Conservation (phyloP, 2,113 vertebrate genomes). For the Aleadryas rufinucha region DNA sequence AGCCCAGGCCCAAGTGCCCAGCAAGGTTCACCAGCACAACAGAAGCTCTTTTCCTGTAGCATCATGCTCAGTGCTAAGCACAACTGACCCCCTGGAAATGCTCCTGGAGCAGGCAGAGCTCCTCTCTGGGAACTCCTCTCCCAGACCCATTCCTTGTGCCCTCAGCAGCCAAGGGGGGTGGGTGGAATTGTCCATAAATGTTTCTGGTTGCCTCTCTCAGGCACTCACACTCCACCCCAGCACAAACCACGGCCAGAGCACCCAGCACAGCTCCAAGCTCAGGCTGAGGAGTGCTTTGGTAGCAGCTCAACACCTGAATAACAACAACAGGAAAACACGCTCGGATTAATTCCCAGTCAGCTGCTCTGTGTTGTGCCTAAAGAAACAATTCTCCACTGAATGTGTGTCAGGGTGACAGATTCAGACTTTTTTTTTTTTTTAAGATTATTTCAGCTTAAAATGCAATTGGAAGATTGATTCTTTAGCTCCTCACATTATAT, state of each 20-base stretch:
- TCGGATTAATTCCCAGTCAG: not conserved
- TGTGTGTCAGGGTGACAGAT: constrained; percentile 37
- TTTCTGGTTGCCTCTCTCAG: not conserved
- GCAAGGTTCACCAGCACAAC: rapidly evolving
- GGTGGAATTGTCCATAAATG: not conserved
- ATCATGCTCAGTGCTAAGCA: rapidly evolving
- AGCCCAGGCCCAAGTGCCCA: not conserved
- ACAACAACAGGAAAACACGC: not conserved
- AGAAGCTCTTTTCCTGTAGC: not conserved
- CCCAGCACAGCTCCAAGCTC: rapidly evolving
- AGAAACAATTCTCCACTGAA: constrained; percentile 1
- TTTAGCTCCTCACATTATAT: constrained; percentile 36
- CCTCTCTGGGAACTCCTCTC: not conserved
- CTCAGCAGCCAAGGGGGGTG: not conserved
- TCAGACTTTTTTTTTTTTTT: not conserved
- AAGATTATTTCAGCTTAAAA: constrained; percentile 10
- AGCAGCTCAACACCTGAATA: not conserved
- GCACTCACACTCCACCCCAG: not conserved
- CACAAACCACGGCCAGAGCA: not conserved
- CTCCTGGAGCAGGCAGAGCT: not conserved
- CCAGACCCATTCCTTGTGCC: rapidly evolving
- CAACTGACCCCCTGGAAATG: not conserved
- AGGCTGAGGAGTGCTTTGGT: not conserved
- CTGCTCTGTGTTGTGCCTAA: constrained; percentile 12
- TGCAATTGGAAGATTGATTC: constrained; percentile 57